Base-by-base conservation (phyloP, 2,113 vertebrate species). In the Phasianus colchicus region DNA sequence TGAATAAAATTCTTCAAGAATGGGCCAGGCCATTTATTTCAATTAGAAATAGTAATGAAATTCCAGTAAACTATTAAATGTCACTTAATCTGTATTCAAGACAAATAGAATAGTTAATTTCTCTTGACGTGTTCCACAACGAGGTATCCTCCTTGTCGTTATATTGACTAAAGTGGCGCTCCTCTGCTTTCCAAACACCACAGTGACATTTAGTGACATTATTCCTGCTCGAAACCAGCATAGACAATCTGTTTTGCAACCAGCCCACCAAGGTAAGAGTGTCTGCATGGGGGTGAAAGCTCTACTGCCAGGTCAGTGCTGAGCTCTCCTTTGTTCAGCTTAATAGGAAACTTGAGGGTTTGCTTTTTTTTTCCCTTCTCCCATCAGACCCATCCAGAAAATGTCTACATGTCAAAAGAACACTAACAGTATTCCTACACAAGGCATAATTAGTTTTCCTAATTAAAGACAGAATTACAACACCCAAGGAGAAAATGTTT, bases 11-110 rank as follows among this genome's bases (percentile, higher is more conserved):
- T 92, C 80, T 91, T 96, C 76, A 95, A 84, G 80, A 96, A 89
- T 47, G 77, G 82, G 42, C 88, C 78, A 91, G 92, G 90, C 74
- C 90, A 97, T 97, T 97, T 96, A 95, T 97, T 97, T 97, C 89
- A 92, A 96, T 98, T 97, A 98, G 92, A 95, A 96, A 93, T 85
- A 57, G 94, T 97, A 98, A 97, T 95, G 93, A 97, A 97, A 98
- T 96, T 93, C 95, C 89, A 96, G 94, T 95, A 97, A 97, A 96
- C 92, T 97, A 96, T 97, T 96, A 98, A 97, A 95, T 97, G 96
- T 96, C 95, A 97, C 85, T 96, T 96, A 96, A 94, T 95, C 96
- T 96, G 90, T 93, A 83, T 88, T 84, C 25, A 67, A 97, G 94
- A 98, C 88, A 94, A 92, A 96, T 85, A 95, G 86, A 80, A 73